A percentile compares a stretch with the other conserved stretches of the same genome.
Evolutionary conservation across 2,113 vertebrate species (phyloP).

Genomic region (Istiophorus platypterus): DNA sequence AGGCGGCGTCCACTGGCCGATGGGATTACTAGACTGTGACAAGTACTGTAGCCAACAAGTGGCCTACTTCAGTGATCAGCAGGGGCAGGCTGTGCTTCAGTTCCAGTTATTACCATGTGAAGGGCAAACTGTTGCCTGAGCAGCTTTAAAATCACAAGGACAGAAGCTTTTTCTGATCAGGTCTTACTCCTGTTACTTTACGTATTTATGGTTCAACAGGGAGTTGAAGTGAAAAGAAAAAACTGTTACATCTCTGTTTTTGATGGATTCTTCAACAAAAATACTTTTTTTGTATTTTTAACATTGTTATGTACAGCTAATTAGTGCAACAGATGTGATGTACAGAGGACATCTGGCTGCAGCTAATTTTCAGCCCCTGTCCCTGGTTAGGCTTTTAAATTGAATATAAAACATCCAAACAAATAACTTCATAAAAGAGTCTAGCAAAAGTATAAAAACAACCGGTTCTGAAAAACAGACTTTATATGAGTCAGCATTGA

Average conservation of each 20-base stretch:
- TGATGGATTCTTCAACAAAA: not conserved
- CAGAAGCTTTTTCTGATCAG: not conserved
- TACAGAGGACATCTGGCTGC: too few species aligned
- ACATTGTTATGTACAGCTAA: not conserved
- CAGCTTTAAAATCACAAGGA: not conserved
- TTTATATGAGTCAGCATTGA: too few species aligned
- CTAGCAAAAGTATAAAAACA: too few species aligned
- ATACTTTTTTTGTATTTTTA: too few species aligned
- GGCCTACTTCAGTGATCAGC: slow-evolving; percentile 6
- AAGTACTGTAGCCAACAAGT: not conserved
- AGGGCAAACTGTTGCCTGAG: too few species aligned
- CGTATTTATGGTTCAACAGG: not conserved
- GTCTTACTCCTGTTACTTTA: not conserved
- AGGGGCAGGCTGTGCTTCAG: too few species aligned
- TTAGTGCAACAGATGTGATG: not conserved
- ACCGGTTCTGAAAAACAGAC: too few species aligned
- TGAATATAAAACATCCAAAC: too few species aligned
- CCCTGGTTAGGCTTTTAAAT: too few species aligned
- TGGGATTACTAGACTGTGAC: slow-evolving; percentile 9
- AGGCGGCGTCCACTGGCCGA: slow-evolving; percentile 16
- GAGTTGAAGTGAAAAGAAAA: not conserved
- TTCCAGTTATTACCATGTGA: too few species aligned
- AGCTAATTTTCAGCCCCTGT: too few species aligned
- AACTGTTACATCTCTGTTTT: not conserved
- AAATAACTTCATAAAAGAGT: too few species aligned